Base-by-base conservation (phyloP, 2,797 vertebrate species). In the Leontocebus nigricollis region DNA sequence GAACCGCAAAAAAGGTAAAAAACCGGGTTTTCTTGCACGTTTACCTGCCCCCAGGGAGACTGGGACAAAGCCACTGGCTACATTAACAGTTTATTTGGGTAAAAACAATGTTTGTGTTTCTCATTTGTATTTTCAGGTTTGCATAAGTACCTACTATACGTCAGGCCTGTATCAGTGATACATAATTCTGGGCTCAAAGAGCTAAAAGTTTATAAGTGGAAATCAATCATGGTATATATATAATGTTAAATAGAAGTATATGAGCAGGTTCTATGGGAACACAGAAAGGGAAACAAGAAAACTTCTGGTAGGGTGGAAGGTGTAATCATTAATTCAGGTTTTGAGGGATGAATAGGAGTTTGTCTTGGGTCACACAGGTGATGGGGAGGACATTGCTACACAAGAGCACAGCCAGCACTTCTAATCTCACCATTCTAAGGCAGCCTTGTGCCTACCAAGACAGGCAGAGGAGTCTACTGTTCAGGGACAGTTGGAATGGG, bases 291-390 rank as follows among this genome's bases (percentile, higher is more conserved):
- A 48, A 41, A 84, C 7, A 82, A 72, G 67, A 88, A 77, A 77
- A 50, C 30, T 72, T 73, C n/a, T 24, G 14, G 30, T 67, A 11
- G n/a, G n/a, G 22, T 20, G 59, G 33, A 44, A 57, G 86, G 39
- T 41, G 5, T 59, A 36, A 73, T 92, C 52, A 73, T 70, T 30
- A 44, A 82, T 72, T 84, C 1, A 27, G 88, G 59, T 48, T 67
- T 87, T 92, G 86, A 96, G 59, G 90, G 82, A 73, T 77, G 79
- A 72, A 85, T 59, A 91, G 79, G 41, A 89, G 88, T 83, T 93
- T 81, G 22, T 87, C 19, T 93, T 95, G 41, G 55, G 77, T 84
- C 70, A 24, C 36, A 14, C 26, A 59, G 20, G 0, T 19, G 22
- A 5, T 30, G 3, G 48, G 12, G 17, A 86, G 44, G 57, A 26